phyloP scores from a whole-genome alignment of 2,888 invertebrate genomes.

The Colostygia pectinataria region DNA sequence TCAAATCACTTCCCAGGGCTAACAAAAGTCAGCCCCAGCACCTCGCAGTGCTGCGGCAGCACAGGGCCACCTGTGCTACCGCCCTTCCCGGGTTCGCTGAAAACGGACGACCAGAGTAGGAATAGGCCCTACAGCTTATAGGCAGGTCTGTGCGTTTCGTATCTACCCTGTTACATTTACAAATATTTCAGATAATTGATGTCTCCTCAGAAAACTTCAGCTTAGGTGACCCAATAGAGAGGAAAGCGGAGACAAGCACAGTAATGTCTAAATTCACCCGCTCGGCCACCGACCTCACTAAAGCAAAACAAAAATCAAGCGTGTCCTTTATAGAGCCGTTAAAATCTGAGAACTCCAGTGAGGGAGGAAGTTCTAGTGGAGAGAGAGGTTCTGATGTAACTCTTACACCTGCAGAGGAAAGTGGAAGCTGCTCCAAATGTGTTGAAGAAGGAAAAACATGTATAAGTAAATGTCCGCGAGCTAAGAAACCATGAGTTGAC shows the following conservation, averaged over 20 bases:
- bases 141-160: too few relatives aligned
- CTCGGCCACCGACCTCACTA: not conserved
- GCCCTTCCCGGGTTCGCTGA: too few relatives aligned
- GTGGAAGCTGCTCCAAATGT: slow-evolving; percentile 49
- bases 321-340: slow-evolving; percentile 10
- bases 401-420: slow-evolving; percentile 3
- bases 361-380: not conserved
- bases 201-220: slow-evolving; percentile 18
- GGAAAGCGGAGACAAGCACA: not conserved
- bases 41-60: too few relatives aligned
- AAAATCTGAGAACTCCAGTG: not conserved
- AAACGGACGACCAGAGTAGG: too few relatives aligned
- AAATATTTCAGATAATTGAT: slow-evolving; percentile 19
- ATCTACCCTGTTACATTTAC: too few relatives aligned
- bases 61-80: too few relatives aligned
- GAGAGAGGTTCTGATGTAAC: not conserved
- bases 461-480: slow-evolving; percentile 48
- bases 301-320: slow-evolving; percentile 14
- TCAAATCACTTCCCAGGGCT: too few relatives aligned
- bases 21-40: too few relatives aligned
- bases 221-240: not conserved
- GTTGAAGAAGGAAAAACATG: slow-evolving; percentile 47
- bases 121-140: too few relatives aligned
- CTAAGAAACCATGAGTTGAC: slow-evolving; percentile 25
- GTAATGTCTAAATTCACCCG: not conserved